These are phyloP conservation scores for Aethina tumida DNA, from an alignment of 1,140 invertebrate species.

Conservation along the genomic window DNA sequence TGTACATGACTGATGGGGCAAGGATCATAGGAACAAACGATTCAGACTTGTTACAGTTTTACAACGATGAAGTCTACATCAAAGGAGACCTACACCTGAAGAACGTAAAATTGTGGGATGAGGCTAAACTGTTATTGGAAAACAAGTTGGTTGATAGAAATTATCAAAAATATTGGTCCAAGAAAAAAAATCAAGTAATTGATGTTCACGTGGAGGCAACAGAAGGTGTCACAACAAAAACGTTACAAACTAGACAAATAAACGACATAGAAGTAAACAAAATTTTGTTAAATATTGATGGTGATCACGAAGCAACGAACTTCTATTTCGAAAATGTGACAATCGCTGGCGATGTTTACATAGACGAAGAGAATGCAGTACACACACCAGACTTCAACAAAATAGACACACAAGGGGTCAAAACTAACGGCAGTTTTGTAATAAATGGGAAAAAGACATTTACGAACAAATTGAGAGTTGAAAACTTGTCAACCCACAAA, in stretches of 20 bases:
- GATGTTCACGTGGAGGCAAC: constrained; percentile 18
- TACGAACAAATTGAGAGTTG: constrained; percentile 16
- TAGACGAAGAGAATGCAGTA: constrained; percentile 12
- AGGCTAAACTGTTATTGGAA: constrained; percentile 15
- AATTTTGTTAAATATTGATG: constrained; percentile 21
- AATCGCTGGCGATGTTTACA: constrained; percentile 23
- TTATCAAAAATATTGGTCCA: constrained; percentile 26
- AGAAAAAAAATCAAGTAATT: constrained; percentile 23
- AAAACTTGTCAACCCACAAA: constrained; percentile 14
- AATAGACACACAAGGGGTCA: constrained; percentile 20
- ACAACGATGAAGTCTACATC: constrained; percentile 23
- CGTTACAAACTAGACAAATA: constrained; percentile 19
- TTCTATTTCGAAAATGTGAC: constrained; percentile 26
- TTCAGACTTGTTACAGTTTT: constrained; percentile 26
- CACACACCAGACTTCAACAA: constrained; percentile 22
- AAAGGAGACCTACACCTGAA: constrained; percentile 23
- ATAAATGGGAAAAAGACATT: constrained; percentile 27
- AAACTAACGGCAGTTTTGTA: constrained; percentile 21
- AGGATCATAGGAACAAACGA: constrained; percentile 21
- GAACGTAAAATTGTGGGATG: constrained; percentile 13
- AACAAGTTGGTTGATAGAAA: constrained; percentile 18
- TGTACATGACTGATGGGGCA: constrained; percentile 12
- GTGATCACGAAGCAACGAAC: constrained; percentile 9
- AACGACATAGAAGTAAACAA: constrained; percentile 19
- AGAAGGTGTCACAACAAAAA: constrained; percentile 18